Evolutionary conservation across 2,113 vertebrate species (phyloP).

Genomic region (Petrocephalus zakoni): DNA sequence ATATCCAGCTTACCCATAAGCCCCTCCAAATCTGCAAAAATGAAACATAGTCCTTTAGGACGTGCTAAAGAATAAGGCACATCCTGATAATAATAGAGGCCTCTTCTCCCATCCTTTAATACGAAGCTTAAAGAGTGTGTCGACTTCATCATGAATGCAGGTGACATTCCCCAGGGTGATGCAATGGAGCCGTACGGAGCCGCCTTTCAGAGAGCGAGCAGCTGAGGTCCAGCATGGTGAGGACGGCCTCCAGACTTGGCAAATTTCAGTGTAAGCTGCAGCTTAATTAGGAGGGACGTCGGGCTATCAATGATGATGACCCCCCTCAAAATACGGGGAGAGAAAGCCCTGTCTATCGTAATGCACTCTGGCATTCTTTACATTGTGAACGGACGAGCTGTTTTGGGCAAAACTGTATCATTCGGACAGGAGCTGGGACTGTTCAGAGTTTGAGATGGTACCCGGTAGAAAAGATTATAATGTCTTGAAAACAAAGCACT

Average conservation of each 20-base stretch:
- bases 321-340: neutral
- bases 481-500: neutral
- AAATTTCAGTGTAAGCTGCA: neutral
- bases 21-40: neutral
- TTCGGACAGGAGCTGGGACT: neutral
- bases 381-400: neutral
- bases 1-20: neutral
- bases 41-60: neutral
- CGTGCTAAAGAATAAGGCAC: neutral
- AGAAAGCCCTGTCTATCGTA: neutral
- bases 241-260: neutral
- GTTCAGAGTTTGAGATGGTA: neutral
- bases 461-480: neutral
- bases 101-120: neutral
- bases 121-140: neutral
- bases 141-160: neutral
- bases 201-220: neutral
- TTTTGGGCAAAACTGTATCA: neutral
- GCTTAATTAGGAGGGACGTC: neutral
- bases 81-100: neutral
- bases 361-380: neutral
- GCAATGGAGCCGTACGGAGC: neutral
- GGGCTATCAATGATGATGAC: neutral
- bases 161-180: neutral
- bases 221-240: neutral